These are phyloP conservation scores for Rotaria magnacalcarata DNA, from an alignment of 2,888 invertebrate species.

Conservation along the genomic window DNA sequence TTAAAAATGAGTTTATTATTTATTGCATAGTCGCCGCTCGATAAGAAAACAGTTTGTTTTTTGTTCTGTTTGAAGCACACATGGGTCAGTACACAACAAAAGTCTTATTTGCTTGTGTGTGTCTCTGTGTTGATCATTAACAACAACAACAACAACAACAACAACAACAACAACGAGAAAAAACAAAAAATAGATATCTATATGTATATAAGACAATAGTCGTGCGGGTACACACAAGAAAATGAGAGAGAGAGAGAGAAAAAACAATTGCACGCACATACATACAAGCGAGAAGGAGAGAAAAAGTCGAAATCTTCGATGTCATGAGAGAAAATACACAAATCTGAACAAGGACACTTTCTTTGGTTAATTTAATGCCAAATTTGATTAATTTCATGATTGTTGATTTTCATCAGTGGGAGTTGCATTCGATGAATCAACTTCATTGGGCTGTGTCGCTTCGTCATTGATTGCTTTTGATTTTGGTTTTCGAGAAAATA, in stretches of 20 bases:
- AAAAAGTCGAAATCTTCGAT: neutral
- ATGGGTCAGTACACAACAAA: neutral
- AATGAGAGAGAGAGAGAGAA: neutral
- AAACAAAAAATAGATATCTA: too few relatives aligned
- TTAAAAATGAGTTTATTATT: too few relatives aligned
- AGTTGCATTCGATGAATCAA: neutral
- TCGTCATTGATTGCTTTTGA: neutral
- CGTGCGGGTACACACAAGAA: conserved; percentile 4
- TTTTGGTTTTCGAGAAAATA: conserved; percentile 2
- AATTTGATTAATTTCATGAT: neutral
- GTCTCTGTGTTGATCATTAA: too few relatives aligned
- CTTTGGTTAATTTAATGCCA: neutral
- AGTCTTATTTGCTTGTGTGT: neutral
- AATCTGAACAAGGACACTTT: neutral
- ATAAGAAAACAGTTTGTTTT: too few relatives aligned
- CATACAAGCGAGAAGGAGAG: too few relatives aligned
- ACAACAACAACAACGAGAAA: too few relatives aligned
- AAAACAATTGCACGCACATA: neutral
- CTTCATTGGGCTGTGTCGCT: neutral
- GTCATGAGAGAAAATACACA: neutral
- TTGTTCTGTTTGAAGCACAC: too few relatives aligned
- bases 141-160: too few relatives aligned
- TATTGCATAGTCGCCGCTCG: too few relatives aligned
- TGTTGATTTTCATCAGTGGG: neutral
- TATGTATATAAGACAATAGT: neutral